Conservation (phyloP, 2,888 invertebrate genomes). For the Homarus gammarus region DNA sequence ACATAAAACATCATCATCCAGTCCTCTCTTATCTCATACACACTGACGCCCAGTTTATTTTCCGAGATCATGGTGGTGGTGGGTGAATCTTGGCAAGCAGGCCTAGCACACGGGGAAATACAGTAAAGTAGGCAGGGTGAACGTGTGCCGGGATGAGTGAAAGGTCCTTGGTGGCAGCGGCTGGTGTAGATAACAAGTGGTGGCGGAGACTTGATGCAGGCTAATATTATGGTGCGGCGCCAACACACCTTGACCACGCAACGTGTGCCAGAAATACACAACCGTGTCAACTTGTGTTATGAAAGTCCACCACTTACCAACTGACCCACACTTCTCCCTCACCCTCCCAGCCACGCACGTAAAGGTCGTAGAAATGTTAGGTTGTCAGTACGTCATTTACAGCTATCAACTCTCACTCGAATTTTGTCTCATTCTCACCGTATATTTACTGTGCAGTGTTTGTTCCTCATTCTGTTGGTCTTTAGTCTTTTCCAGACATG, state of each 20-base stretch:
- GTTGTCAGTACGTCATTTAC: neutral
- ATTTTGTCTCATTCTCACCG: too few relatives aligned
- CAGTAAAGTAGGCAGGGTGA: neutral
- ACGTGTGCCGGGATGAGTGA: neutral
- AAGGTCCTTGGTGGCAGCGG: neutral
- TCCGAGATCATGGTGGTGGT: too few relatives aligned
- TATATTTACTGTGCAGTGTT: too few relatives aligned
- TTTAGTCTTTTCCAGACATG: too few relatives aligned
- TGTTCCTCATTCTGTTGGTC: too few relatives aligned
- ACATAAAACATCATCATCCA: too few relatives aligned
- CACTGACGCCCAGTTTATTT: too few relatives aligned
- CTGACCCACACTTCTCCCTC: neutral
- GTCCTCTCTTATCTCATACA: too few relatives aligned
- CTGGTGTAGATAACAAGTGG: neutral
- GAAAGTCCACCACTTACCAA: neutral
- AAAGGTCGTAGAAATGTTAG: neutral
- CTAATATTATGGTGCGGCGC: neutral
- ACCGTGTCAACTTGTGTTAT: neutral
- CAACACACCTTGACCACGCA: neutral
- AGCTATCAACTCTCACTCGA: too few relatives aligned
- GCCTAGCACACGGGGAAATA: too few relatives aligned
- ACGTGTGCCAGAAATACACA: constrained; percentile 7
- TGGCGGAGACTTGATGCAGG: neutral
- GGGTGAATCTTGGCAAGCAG: too few relatives aligned
- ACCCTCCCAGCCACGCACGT: neutral